Evolutionary conservation across 2,113 vertebrate species (phyloP).

Genomic region (Eolophus roseicapilla): DNA sequence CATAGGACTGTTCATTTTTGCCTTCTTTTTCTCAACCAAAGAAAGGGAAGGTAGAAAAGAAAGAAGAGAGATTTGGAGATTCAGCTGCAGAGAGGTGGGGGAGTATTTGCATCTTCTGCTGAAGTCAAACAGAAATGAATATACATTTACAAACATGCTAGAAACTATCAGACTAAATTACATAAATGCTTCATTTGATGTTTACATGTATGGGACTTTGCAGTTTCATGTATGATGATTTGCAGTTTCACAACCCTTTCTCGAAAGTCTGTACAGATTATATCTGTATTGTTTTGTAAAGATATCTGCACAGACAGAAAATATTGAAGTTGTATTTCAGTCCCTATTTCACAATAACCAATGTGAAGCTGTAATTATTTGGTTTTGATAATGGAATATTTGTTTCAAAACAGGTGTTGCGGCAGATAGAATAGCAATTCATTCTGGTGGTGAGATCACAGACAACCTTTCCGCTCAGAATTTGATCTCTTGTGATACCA

Average conservation of each 20-base stretch:
- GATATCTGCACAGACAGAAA: background rate
- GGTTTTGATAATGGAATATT: background rate
- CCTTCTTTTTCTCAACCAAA: background rate
- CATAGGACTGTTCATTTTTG: background rate
- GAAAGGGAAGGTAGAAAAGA: background rate
- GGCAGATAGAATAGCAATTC: constrained; percentile 78
- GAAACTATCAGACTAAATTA: background rate
- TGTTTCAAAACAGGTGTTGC: constrained; percentile 74
- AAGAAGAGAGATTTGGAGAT: background rate
- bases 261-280: background rate
- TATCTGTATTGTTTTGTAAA: background rate
- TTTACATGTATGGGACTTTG: background rate
- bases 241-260: background rate
- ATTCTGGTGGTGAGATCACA: constrained; percentile 69
- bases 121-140: background rate
- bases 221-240: background rate
- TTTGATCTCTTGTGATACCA: constrained; percentile 77
- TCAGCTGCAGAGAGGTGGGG: background rate
- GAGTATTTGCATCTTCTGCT: background rate
- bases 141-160: background rate
- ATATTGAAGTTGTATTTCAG: background rate
- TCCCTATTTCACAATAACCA: background rate
- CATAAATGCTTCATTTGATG: background rate
- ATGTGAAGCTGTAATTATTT: background rate
- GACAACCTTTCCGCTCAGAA: constrained; percentile 78